These are phyloP conservation scores for Eupithecia subumbrata DNA, from an alignment of 2,888 invertebrate genomes.

Conservation along the genomic window DNA sequence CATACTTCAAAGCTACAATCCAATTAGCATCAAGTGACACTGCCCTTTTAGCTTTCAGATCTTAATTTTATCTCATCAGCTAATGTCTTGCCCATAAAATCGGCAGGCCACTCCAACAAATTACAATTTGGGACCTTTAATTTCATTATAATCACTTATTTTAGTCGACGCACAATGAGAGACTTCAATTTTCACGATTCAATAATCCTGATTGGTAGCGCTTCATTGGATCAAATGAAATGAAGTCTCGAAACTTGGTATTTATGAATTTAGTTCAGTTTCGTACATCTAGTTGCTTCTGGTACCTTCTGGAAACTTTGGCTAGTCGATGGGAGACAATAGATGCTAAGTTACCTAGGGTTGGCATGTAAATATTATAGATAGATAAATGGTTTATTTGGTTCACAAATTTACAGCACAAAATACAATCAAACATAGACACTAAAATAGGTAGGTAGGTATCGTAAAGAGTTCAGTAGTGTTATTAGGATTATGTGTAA, in stretches of 20 bases:
- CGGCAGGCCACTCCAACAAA: constrained; percentile 29
- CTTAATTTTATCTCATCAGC: constrained; percentile 30
- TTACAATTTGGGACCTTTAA: constrained; percentile 20
- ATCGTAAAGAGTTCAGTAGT: too few relatives aligned
- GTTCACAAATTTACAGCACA: too few relatives aligned
- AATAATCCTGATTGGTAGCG: constrained; percentile 14
- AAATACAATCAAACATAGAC: too few relatives aligned
- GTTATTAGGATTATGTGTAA: too few relatives aligned
- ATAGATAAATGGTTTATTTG: neutral
- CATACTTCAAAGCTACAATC: constrained; percentile 14
- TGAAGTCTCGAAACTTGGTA: constrained; percentile 3
- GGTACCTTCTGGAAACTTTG: neutral
- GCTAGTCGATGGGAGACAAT: neutral
- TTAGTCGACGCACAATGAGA: neutral
- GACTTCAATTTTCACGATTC: constrained; percentile 11
- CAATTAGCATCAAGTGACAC: constrained; percentile 36
- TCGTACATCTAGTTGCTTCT: constrained; percentile 4
- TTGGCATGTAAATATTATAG: neutral
- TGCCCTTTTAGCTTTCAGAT: constrained; percentile 21
- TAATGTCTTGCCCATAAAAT: constrained; percentile 42
- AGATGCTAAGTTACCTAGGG: neutral
- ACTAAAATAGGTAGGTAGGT: too few relatives aligned
- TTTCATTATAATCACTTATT: constrained; percentile 26
- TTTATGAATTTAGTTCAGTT: constrained; percentile 13
- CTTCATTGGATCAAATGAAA: constrained; percentile 12